Evolutionary conservation across 2,888 invertebrate species (phyloP).

Genomic region (Ophonus ardosiacus): DNA sequence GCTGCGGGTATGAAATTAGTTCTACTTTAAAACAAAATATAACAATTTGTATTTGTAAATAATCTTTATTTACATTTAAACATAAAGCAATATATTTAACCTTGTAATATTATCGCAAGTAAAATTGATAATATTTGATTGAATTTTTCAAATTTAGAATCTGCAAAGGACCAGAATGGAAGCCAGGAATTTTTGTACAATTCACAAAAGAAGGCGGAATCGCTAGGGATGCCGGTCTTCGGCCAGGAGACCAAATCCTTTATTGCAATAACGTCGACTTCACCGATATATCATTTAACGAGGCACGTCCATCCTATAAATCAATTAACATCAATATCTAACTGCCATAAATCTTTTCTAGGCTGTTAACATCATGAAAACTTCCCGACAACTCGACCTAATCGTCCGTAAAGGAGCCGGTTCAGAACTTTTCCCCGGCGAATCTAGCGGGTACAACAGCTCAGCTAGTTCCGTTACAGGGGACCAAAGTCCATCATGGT

Average conservation of each 20-base stretch:
- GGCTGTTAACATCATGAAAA: conserved; percentile 90
- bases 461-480: conserved; percentile 90
- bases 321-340: conserved; percentile 40
- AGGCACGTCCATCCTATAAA: conserved; percentile 77
- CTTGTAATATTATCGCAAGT: not conserved
- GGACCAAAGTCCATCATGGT: conserved; percentile 84
- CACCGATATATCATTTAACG: conserved; percentile 87
- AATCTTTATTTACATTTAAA: conserved; percentile 20
- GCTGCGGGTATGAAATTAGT: conserved; percentile 82
- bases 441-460: conserved; percentile 90
- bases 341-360: conserved; percentile 72
- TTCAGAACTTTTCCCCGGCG: conserved; percentile 87
- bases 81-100: conserved; percentile 1
- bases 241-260: conserved; percentile 94
- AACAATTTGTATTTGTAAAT: conserved; percentile 44
- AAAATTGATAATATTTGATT: not conserved
- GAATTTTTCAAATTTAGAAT: conserved; percentile 77
- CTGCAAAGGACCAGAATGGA: conserved; percentile 91
- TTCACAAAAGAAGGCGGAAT: conserved; percentile 93
- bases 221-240: conserved; percentile 90
- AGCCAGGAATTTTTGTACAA: conserved; percentile 92
- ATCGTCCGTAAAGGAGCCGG: conserved; percentile 88
- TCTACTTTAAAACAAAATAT: conserved; percentile 33
- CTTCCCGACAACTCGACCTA: conserved; percentile 86
- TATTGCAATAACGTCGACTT: conserved; percentile 92